A percentile compares a stretch with the other conserved stretches of the same genome.
Evolutionary conservation across 2,888 invertebrate species (phyloP).

Genomic region (Coremacera marginata): DNA sequence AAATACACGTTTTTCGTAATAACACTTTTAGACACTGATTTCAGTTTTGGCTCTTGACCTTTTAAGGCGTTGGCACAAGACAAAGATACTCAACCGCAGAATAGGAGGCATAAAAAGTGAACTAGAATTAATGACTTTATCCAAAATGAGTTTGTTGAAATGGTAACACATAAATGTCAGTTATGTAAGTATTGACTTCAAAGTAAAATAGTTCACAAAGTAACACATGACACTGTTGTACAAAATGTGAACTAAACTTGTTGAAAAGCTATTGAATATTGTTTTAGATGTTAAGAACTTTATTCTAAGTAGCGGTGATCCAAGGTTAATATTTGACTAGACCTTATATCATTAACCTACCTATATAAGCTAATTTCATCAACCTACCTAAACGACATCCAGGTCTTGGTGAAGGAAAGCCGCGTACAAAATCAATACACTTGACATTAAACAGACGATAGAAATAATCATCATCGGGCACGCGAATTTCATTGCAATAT

Average conservation of each 20-base stretch:
- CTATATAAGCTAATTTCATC: no score
- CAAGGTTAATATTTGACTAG: no score
- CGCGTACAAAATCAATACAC: slow-evolving; percentile 91
- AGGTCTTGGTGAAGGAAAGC: slow-evolving; percentile 87
- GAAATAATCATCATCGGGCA: slow-evolving; percentile 92
- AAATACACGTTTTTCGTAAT: background rate
- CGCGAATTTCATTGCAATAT: slow-evolving; percentile 89
- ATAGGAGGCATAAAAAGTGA: background rate
- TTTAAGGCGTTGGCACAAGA: slow-evolving; percentile 3
- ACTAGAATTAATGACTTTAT: background rate
- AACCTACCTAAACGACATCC: slow-evolving; percentile 85
- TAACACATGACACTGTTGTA: no score
- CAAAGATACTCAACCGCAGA: background rate
- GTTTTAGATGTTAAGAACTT: no score
- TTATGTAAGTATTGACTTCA: background rate
- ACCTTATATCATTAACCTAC: no score
- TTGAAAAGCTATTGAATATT: background rate
- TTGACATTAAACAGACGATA: slow-evolving; percentile 86
- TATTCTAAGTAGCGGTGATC: no score
- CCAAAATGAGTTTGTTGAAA: background rate
- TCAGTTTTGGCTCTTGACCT: background rate
- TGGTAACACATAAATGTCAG: slow-evolving; percentile 1
- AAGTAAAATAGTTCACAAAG: no score
- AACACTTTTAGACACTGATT: background rate
- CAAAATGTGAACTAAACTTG: background rate